Base-by-base conservation (phyloP, 92 coral and sea anemone genomes). In the Porites divaricata region DNA sequence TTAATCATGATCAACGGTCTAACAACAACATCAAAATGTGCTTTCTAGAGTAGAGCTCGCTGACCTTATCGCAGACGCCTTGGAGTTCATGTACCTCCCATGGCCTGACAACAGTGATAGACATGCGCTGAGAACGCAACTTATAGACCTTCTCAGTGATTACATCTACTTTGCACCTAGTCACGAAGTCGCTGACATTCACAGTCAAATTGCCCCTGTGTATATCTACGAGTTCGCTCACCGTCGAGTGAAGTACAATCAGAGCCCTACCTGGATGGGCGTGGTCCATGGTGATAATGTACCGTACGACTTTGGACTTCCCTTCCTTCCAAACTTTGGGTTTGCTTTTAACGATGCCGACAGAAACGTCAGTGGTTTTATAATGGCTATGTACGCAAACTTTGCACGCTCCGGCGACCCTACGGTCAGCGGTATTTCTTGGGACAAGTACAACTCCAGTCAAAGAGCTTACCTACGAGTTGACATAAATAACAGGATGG, bases 401-500 rank as follows among this genome's bases (percentile, higher is more conserved):
- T 88, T 88, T 28, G 91, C 88, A 67, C 83, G 63, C 35, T 54
- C 64, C 75, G 91, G 91, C 12, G 72, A 76, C n/a, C 88, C 88
- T 7, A 88, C 91, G 0, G 91, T 74, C 78, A 74, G 65, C 61
- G 92, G 93, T 41, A 50, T 85, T 48, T 49, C 64, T 8, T 93
- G 96, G 96, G 74, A 53, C 45, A 67, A 77, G 74, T 93, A 81
- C 84, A 85, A 91, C 87, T 57, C 66, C 51, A 71, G 77, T 25
- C 51, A 68, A 35, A 88, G 80, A 53, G 76, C 70, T 13, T 93
- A 93, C 61, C 53, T 91, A 85, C 77, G 73, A 74, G 76, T 91
- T 20, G 84, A 93, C 54, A 73, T 41, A 25, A 72, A 84, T 26
- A 91, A 92, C 54, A 72, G 89, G 87, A 85, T 92, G 85, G 80